These are phyloP conservation scores for Masticophis lateralis DNA, from an alignment of 2,797 vertebrate species.

Conservation along the genomic window DNA sequence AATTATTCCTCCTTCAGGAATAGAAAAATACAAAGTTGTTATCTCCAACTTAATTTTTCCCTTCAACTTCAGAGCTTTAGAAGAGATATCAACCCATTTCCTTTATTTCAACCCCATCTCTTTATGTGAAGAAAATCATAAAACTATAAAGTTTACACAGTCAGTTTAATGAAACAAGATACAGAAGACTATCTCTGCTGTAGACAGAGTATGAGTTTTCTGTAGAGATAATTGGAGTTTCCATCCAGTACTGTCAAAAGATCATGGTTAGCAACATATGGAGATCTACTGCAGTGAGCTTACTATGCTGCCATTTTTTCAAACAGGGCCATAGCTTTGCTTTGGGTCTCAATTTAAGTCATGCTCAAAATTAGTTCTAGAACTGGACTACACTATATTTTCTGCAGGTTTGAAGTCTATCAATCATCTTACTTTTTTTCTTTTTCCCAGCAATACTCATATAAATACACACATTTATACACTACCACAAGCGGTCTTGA, in stretches of 20 bases:
- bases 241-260: not conserved
- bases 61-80: not conserved
- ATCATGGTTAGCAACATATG: not conserved
- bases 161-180: not conserved
- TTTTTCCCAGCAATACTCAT: not conserved
- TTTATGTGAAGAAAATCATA: not conserved
- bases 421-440: not conserved
- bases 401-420: not conserved
- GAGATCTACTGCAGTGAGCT: not conserved
- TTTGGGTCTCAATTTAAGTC: not conserved
- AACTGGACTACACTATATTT: not conserved
- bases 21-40: not conserved
- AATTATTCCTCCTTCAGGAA: not conserved
- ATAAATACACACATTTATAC: not conserved
- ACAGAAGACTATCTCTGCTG: not conserved
- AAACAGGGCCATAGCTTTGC: not conserved
- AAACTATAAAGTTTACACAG: not conserved
- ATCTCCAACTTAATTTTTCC: not conserved
- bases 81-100: not conserved
- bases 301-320: too few species aligned
- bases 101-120: not conserved
- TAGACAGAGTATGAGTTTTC: not conserved
- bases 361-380: not conserved
- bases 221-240: not conserved
- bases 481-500: not conserved